Evolutionary conservation across 2,797 vertebrate genomes (phyloP), one percentile per base, ranked within the genome.

Genomic region (Danio kyathit): DNA sequence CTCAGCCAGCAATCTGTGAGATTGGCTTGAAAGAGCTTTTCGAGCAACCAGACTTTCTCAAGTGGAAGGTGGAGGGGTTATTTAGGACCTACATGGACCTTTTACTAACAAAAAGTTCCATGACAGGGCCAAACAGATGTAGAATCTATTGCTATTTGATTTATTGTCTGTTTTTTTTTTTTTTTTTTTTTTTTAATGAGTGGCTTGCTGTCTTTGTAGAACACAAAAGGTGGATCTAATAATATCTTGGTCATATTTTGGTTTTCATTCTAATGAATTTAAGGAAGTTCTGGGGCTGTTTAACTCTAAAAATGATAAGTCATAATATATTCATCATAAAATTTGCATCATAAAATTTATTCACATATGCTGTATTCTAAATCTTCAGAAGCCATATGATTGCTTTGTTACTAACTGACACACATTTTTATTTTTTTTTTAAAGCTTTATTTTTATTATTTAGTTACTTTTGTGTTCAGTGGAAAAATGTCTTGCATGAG

Each of bases 1-100:
- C 61, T 44, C 54, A 38, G 11, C 66, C 52, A 44, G 46, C 16
- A 70, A 21, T 72, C 61, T 44, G 38, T 6, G 10, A 54, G 61
- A 65, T 16, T 56, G 5, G 7, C 13, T 76, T 9, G 17, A 72
- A 56, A 13, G 51, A 59, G n/a, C 3, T 66, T 56, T 48, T 21
- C 38, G 21, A 38, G 78, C 43, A 69, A 60, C n/a, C 46, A 16
- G 29, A 70, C 65, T 41, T 60, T 70, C 19, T 78, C 21, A 16
- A 16, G n/a, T 61, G 9, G 44, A 43, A 61, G 19, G 38, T 52
- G n/a, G 2, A 19, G 11, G 2, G 4, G 43, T 61, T 4, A 48
- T 79, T 63, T 13, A 12, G 9, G 29, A 61, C 57, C 6, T 21
- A 14, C 14, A 38, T 67, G 19, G 17, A n/a, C 6, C 14, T 65